Evolutionary conservation across 2,113 vertebrate genomes (phyloP).

Genomic region (Mormyrus iriodes): DNA sequence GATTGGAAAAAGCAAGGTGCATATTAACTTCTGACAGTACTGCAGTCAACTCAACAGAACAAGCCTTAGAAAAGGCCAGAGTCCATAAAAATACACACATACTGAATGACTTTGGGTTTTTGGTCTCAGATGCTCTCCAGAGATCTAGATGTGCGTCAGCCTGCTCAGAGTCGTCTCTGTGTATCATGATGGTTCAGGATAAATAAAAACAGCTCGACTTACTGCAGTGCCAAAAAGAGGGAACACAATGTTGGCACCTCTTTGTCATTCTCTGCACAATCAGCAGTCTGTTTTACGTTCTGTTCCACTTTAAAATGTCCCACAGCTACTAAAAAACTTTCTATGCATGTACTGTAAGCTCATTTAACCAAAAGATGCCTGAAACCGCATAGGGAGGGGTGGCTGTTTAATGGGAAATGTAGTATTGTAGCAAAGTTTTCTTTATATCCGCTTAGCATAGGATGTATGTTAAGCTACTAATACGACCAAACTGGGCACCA

Average conservation of each 20-base stretch:
- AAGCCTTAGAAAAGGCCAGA: not conserved
- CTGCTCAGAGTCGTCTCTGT: not conserved
- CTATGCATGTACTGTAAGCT: not conserved
- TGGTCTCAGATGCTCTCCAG: slow-evolving; percentile 1
- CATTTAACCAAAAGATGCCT: not conserved
- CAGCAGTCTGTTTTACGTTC: not conserved
- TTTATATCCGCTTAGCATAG: not conserved
- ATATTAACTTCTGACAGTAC: not conserved
- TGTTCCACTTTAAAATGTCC: not conserved
- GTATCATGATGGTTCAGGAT: not conserved
- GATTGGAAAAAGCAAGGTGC: not conserved
- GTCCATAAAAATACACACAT: not conserved
- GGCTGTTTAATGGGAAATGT: not conserved
- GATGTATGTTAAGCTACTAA: not conserved
- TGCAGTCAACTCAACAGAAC: not conserved
- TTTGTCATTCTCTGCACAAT: not conserved
- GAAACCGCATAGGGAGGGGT: not conserved
- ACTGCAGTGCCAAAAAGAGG: not conserved
- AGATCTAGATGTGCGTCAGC: slow-evolving; percentile 4
- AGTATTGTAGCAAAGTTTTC: not conserved
- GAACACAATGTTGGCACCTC: not conserved
- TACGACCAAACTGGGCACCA: not conserved
- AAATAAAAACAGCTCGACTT: not conserved
- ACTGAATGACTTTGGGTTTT: not conserved
- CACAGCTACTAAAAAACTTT: not conserved